Percentiles rank a stretch among this genome's conserved stretches.
These are phyloP conservation scores for Pseudomyrmex cubaensis DNA, from an alignment of 1,140 invertebrate genomes.

Conservation along the genomic window DNA sequence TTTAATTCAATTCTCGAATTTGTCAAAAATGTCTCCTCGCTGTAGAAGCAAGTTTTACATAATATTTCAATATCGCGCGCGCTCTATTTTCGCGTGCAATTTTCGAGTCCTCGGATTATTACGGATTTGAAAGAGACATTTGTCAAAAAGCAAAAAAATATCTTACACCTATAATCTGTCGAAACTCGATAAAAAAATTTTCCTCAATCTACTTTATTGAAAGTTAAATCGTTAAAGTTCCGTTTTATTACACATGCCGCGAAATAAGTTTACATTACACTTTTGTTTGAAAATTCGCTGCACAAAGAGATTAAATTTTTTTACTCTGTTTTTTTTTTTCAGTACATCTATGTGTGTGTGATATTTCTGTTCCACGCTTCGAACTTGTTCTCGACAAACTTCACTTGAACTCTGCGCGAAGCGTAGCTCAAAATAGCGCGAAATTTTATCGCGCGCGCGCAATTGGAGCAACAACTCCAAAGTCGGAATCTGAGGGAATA, in stretches of 20 bases:
- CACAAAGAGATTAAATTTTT: neutral
- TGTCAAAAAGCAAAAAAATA: too few relatives aligned
- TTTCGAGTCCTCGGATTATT: too few relatives aligned
- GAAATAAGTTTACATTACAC: too few relatives aligned
- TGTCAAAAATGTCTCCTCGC: neutral
- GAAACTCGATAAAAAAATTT: too few relatives aligned
- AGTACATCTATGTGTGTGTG: neutral
- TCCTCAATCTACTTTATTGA: too few relatives aligned
- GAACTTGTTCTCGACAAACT: neutral
- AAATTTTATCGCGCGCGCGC: neutral
- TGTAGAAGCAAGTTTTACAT: neutral
- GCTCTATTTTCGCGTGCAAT: too few relatives aligned
- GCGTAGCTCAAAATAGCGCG: neutral
- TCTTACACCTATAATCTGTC: too few relatives aligned
- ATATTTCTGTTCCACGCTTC: neutral
- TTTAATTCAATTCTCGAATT: constrained; percentile 28
- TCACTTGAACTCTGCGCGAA: neutral
- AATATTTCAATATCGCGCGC: too few relatives aligned
- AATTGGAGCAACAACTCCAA: constrained; percentile 12
- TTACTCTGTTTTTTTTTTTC: neutral
- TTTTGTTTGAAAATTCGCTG: constrained; percentile 10
- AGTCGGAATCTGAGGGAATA: constrained; percentile 42
- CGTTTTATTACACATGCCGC: too few relatives aligned
- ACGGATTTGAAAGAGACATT: too few relatives aligned
- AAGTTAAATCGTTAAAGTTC: too few relatives aligned